A percentile compares a stretch with the other conserved stretches of the same genome.
Evolutionary conservation across 2,888 invertebrate species (phyloP).

Genomic region (Scaptomyza caliginosa): DNA sequence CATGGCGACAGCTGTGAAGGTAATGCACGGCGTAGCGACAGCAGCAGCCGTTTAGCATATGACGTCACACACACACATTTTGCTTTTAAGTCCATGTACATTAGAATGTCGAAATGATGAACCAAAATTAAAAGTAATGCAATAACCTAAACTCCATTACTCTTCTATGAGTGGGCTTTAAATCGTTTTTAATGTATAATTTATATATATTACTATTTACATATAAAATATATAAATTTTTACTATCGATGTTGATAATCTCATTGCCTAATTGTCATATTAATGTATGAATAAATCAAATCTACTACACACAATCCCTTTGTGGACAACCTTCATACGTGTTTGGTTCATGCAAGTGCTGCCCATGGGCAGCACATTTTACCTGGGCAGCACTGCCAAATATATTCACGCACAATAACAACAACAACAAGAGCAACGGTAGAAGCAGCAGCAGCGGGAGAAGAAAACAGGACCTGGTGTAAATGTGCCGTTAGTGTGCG

Average conservation of each 20-base stretch:
- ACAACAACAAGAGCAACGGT: background rate
- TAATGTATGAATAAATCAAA: too few species aligned
- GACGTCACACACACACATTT: slow-evolving; percentile 32
- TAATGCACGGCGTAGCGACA: slow-evolving; percentile 26
- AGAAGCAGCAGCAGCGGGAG: background rate
- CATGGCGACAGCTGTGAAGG: slow-evolving; percentile 38
- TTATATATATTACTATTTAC: too few species aligned
- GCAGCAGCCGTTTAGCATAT: slow-evolving; percentile 13
- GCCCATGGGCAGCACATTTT: slow-evolving; percentile 17
- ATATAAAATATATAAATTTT: too few species aligned
- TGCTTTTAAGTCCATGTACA: background rate
- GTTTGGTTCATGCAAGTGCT: slow-evolving; percentile 15
- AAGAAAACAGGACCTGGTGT: slow-evolving; percentile 22
- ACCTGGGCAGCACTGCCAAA: slow-evolving; percentile 32
- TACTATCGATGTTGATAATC: too few species aligned
- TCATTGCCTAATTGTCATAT: too few species aligned
- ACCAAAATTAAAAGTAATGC: too few species aligned
- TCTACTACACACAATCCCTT: too few species aligned
- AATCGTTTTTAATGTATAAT: too few species aligned
- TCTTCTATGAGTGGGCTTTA: too few species aligned
- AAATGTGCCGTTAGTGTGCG: slow-evolving; percentile 38
- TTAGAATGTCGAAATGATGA: background rate
- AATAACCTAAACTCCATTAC: too few species aligned
- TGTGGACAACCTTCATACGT: background rate
- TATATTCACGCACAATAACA: slow-evolving; percentile 19